Conservation (phyloP, 2,888 invertebrate genomes). For the Synanthedon tipuliformis region DNA sequence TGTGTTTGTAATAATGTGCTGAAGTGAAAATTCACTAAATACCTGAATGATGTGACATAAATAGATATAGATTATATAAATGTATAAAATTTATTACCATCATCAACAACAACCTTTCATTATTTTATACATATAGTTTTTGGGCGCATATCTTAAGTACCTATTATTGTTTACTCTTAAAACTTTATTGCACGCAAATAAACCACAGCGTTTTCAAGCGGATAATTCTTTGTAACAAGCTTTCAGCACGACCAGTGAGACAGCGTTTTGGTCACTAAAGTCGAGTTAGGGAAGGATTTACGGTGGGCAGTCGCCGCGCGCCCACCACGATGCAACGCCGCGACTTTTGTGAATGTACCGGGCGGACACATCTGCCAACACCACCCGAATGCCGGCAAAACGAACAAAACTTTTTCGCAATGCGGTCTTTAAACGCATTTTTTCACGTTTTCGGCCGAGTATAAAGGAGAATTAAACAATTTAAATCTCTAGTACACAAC, state of each 20-base stretch:
- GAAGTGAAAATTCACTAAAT: too few relatives aligned
- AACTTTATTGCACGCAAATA: background rate
- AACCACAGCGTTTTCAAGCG: conserved; percentile 10
- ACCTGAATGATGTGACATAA: too few relatives aligned
- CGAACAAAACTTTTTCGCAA: conserved; percentile 57
- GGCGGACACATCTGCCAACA: conserved; percentile 28
- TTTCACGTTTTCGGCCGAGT: background rate
- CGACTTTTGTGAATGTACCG: conserved; percentile 48
- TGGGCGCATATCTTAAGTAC: too few relatives aligned
- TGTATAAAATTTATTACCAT: too few relatives aligned
- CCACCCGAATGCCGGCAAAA: conserved; percentile 24
- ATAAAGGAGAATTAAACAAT: too few relatives aligned
- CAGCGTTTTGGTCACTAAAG: conserved; percentile 32
- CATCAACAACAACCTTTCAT: too few relatives aligned
- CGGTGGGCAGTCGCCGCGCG: conserved; percentile 24
- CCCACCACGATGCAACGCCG: conserved; percentile 15
- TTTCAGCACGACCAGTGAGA: conserved; percentile 15
- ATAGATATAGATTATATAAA: too few relatives aligned
- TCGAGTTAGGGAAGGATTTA: conserved; percentile 64
- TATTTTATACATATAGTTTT: too few relatives aligned
- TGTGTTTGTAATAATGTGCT: too few relatives aligned
- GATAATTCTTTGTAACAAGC: conserved; percentile 43
- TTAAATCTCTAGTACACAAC: too few relatives aligned
- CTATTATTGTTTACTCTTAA: background rate
- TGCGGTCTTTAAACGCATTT: conserved; percentile 49